Evolutionary conservation across 2,888 invertebrate genomes (phyloP).

Genomic region (Adelognathus sp.): DNA sequence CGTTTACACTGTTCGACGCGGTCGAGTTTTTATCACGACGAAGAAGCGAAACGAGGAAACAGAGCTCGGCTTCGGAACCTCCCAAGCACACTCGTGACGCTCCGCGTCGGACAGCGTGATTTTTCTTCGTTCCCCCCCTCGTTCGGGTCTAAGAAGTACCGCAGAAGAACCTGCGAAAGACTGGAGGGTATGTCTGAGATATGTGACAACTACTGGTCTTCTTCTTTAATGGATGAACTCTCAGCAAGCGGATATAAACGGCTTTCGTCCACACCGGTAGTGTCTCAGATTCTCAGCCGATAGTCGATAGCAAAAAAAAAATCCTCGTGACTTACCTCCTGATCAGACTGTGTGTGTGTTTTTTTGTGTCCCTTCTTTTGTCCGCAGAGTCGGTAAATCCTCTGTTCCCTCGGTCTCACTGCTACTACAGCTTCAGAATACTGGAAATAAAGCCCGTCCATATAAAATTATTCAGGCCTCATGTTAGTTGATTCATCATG

Average conservation of each 20-base stretch:
- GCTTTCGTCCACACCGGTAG: background rate
- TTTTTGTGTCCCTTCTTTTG: conserved; percentile 20
- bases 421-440: conserved; percentile 14
- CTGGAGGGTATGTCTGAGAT: conserved; percentile 8
- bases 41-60: background rate
- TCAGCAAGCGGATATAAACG: conserved; percentile 35
- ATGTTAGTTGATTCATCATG: conserved; percentile 7
- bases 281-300: conserved; percentile 24
- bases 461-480: conserved; percentile 13
- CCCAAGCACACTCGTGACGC: conserved; percentile 21
- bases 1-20: conserved; percentile 7
- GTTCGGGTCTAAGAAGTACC: conserved; percentile 15
- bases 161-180: conserved; percentile 13
- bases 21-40: conserved; percentile 4
- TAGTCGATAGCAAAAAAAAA: conserved; percentile 49
- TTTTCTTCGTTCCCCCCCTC: conserved; percentile 17
- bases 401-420: conserved; percentile 41
- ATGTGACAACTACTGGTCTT: background rate
- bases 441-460: conserved; percentile 26
- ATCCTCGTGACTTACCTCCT: conserved; percentile 18
- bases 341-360: background rate
- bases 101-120: conserved; percentile 28
- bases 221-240: background rate
- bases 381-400: conserved; percentile 5
- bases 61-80: background rate